A percentile compares a stretch with the other conserved stretches of the same genome.
These are phyloP conservation scores for Odontophorus gujanensis DNA, from an alignment of 2,113 vertebrate species.

Conservation along the genomic window DNA sequence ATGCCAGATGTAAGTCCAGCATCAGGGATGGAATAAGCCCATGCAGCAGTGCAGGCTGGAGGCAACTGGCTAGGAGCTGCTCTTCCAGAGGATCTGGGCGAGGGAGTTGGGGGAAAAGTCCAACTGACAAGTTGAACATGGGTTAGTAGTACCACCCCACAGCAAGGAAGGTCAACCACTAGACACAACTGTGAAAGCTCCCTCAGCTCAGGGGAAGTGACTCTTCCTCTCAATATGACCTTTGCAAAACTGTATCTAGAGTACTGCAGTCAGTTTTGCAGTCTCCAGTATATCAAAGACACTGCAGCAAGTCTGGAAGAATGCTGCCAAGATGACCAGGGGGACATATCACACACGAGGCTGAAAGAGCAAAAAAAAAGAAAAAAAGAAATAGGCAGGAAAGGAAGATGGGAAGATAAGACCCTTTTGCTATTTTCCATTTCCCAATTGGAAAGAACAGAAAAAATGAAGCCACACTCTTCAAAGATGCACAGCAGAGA, in stretches of 20 bases:
- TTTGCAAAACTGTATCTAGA: background rate
- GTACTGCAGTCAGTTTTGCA: background rate
- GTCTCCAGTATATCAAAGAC: background rate
- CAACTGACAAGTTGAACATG: background rate
- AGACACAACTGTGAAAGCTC: background rate
- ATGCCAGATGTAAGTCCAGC: background rate
- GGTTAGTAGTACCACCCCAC: background rate
- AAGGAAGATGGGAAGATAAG: background rate
- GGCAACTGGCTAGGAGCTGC: background rate
- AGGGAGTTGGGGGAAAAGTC: background rate
- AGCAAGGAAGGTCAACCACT: background rate
- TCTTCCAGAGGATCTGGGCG: background rate
- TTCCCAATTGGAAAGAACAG: background rate
- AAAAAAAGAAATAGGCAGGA: background rate
- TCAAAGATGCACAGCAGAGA: background rate
- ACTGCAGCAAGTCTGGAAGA: background rate
- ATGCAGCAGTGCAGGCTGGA: background rate
- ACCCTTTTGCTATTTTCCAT: background rate
- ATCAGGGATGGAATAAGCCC: background rate
- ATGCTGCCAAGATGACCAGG: background rate
- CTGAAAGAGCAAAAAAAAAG: background rate
- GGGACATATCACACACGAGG: background rate
- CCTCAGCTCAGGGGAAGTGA: background rate
- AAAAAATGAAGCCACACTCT: background rate
- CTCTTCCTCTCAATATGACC: background rate